These are phyloP conservation scores for Stichopus horrens DNA, from an alignment of 53 echinoderm and acorn worm genomes.

Conservation along the genomic window DNA sequence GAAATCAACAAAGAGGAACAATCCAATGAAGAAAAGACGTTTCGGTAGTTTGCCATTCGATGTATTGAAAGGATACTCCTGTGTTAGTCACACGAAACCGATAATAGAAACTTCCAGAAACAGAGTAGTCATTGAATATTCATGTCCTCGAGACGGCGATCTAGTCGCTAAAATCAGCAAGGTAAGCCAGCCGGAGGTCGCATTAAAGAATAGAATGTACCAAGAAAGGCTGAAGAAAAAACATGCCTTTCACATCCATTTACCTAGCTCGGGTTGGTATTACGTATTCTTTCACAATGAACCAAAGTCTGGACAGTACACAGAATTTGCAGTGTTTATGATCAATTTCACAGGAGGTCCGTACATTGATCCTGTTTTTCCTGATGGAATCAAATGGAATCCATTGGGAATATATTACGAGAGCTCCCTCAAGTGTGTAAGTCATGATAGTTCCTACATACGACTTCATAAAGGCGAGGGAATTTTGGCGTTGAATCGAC, in stretches of 20 bases:
- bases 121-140: slow-evolving; percentile 21
- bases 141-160: slow-evolving; percentile 23
- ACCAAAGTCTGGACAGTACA: neutral
- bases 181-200: neutral
- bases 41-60: slow-evolving; percentile 12
- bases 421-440: neutral
- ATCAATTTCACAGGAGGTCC: slow-evolving; percentile 1
- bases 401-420: slow-evolving; percentile 4
- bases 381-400: slow-evolving; percentile 35
- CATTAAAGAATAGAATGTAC: slow-evolving; percentile 25
- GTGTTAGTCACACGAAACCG: neutral
- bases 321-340: slow-evolving; percentile 19
- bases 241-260: slow-evolving; percentile 25
- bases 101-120: slow-evolving; percentile 9
- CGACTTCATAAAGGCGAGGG: slow-evolving; percentile 11
- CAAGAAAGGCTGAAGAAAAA: neutral
- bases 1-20: neutral
- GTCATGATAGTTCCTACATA: neutral
- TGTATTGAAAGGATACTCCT: slow-evolving; percentile 21
- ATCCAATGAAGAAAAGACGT: slow-evolving; percentile 1
- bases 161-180: neutral
- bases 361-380: neutral
- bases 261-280: slow-evolving; percentile 6
- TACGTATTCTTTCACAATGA: slow-evolving; percentile 17
- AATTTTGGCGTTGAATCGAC: neutral